phyloP scores from a whole-genome alignment of 2,113 vertebrate genomes.

The Rousettus leschenaultii region DNA sequence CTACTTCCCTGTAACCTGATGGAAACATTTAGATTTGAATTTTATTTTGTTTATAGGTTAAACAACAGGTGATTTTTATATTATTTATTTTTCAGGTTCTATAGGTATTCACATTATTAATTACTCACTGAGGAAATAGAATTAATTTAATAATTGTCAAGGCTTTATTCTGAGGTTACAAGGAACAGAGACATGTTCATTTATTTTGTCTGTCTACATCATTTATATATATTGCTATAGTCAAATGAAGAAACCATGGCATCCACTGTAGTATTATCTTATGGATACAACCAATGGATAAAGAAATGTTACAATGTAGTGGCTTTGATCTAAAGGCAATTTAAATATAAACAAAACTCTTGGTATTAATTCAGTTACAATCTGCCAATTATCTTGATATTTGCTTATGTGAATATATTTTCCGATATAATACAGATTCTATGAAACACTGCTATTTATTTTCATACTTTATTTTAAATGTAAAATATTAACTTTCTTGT shows the following conservation, averaged over 20 bases:
- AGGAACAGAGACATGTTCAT: not conserved
- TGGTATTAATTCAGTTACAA: not conserved
- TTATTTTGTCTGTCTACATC: not conserved
- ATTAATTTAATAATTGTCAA: not conserved
- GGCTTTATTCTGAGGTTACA: not conserved
- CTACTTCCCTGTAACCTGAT: not conserved
- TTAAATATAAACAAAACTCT: conserved; percentile 12
- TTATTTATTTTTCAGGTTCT: not conserved
- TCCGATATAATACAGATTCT: not conserved
- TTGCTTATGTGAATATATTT: conserved; percentile 34
- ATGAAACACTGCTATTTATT: conserved; percentile 23
- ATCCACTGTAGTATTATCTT: not conserved
- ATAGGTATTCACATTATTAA: not conserved
- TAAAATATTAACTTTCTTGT: conserved; percentile 61
- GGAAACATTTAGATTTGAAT: not conserved
- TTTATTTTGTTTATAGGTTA: not conserved
- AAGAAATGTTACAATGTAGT: not conserved
- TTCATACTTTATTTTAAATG: conserved; percentile 58
- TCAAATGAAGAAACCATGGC: not conserved
- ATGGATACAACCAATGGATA: not conserved
- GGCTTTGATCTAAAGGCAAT: conserved; percentile 19
- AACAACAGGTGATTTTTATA: not conserved
- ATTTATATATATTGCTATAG: not conserved
- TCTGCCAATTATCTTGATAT: not conserved
- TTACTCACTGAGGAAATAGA: not conserved